These are phyloP conservation scores for Ceyx cyanopectus DNA, from an alignment of 2,113 vertebrate species.

Conservation along the genomic window DNA sequence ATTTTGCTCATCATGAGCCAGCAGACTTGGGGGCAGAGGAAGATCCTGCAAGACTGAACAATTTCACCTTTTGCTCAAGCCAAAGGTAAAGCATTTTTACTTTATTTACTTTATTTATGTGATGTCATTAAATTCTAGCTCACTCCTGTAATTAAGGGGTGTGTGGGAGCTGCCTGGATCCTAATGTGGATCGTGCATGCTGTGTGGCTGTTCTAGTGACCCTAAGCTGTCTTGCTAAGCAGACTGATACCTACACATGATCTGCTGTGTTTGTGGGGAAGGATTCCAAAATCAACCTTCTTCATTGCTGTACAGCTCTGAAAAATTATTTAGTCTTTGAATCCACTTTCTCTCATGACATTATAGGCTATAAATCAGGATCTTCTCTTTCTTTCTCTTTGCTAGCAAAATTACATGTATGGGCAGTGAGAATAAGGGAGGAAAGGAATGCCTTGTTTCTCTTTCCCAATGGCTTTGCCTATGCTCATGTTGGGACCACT, in stretches of 20 bases:
- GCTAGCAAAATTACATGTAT: not conserved
- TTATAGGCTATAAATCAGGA: not conserved
- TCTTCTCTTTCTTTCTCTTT: not conserved
- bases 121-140: not conserved
- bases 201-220: not conserved
- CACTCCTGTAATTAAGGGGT: not conserved
- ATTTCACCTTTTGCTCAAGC: not conserved
- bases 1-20: not conserved
- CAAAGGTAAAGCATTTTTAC: slow-evolving; percentile 12
- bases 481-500: fast-evolving
- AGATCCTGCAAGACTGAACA: not conserved
- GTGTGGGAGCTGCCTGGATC: not conserved
- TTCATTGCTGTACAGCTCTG: not conserved
- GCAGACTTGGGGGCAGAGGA: not conserved
- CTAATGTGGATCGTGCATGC: not conserved
- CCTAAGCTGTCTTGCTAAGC: not conserved
- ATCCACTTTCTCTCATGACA: not conserved
- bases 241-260: not conserved
- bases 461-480: not conserved
- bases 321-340: not conserved
- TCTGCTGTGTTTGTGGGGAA: not conserved
- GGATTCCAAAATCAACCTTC: fast-evolving
- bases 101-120: not conserved
- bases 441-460: not conserved
- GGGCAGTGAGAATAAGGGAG: not conserved